These are phyloP conservation scores for Eretmochelys imbricata DNA, from an alignment of 2,113 vertebrate genomes.

Conservation along the genomic window DNA sequence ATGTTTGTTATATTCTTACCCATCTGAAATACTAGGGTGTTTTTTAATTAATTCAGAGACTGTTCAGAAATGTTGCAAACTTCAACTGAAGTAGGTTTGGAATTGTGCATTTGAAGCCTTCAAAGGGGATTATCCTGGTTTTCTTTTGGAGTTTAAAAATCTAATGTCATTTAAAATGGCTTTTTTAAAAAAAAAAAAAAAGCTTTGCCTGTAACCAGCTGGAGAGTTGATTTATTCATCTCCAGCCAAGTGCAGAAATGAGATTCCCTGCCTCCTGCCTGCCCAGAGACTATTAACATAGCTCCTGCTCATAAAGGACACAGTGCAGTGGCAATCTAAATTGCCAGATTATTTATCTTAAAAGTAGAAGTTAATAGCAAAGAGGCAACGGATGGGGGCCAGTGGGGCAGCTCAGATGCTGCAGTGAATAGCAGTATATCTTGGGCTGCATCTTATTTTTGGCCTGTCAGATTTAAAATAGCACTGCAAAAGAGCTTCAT, in stretches of 20 bases:
- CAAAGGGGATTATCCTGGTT: constrained; percentile 62
- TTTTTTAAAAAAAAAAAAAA: background rate
- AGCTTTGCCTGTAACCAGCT: constrained; percentile 42
- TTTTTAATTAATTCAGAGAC: constrained; percentile 35
- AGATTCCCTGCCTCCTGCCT: constrained; percentile 44
- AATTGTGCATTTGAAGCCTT: constrained; percentile 55
- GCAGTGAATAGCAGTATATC: background rate
- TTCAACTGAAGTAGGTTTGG: constrained; percentile 46
- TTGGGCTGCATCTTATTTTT: background rate
- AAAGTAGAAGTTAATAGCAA: constrained; percentile 23
- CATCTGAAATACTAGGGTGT: constrained; percentile 27
- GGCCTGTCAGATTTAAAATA: background rate
- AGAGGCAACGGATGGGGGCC: background rate
- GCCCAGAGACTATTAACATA: constrained; percentile 42
- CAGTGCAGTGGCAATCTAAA: constrained; percentile 26
- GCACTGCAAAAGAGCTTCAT: background rate
- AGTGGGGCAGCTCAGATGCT: background rate
- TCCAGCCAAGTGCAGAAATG: constrained; percentile 62
- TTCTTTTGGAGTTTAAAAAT: constrained; percentile 5
- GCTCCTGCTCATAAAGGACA: constrained; percentile 11
- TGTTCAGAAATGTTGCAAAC: constrained; percentile 27
- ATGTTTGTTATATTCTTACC: background rate
- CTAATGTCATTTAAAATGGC: constrained; percentile 67
- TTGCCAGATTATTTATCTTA: constrained; percentile 54
- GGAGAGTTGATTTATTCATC: constrained; percentile 61